Percentiles rank a stretch among this genome's conserved stretches.
phyloP scores from a whole-genome alignment of 2,888 invertebrate genomes.

The Hemithea aestivaria region DNA sequence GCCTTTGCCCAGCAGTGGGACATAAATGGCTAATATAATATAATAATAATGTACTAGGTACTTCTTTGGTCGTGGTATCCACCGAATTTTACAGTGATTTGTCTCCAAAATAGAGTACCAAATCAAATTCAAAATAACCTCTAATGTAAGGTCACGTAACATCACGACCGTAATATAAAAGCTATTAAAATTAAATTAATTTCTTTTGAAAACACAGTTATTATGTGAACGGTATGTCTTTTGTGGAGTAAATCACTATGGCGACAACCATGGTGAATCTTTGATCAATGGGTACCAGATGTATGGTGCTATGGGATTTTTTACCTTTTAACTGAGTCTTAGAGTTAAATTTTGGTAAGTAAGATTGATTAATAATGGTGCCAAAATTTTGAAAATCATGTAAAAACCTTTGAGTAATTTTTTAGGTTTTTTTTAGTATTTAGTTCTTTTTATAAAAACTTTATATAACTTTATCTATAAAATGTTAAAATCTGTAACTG shows the following conservation, averaged over 20 bases:
- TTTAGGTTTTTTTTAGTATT: too few species aligned
- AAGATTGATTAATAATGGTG: too few species aligned
- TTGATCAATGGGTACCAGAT: constrained; percentile 13
- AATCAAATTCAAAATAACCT: constrained; percentile 6
- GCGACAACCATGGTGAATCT: constrained; percentile 31
- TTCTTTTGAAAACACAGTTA: constrained; percentile 24
- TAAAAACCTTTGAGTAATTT: too few species aligned
- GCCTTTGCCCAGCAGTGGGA: too few species aligned
- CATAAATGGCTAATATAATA: too few species aligned
- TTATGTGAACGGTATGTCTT: constrained; percentile 23
- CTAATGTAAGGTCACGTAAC: constrained; percentile 3
- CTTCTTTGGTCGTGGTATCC: not conserved
- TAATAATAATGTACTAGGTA: too few species aligned
- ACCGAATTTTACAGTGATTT: not conserved
- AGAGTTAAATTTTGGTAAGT: too few species aligned
- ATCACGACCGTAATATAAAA: constrained; percentile 23
- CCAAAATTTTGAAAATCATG: too few species aligned
- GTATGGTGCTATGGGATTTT: not conserved
- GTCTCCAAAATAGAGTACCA: constrained; percentile 4
- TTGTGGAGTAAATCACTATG: constrained; percentile 22
- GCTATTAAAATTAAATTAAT: constrained; percentile 37
- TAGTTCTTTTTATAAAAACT: too few species aligned
- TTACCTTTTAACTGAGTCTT: not conserved
- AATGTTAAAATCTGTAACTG: too few species aligned
- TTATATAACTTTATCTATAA: too few species aligned